Base-by-base conservation (phyloP, 2,888 invertebrate genomes). In the Stenodema calcarata region DNA sequence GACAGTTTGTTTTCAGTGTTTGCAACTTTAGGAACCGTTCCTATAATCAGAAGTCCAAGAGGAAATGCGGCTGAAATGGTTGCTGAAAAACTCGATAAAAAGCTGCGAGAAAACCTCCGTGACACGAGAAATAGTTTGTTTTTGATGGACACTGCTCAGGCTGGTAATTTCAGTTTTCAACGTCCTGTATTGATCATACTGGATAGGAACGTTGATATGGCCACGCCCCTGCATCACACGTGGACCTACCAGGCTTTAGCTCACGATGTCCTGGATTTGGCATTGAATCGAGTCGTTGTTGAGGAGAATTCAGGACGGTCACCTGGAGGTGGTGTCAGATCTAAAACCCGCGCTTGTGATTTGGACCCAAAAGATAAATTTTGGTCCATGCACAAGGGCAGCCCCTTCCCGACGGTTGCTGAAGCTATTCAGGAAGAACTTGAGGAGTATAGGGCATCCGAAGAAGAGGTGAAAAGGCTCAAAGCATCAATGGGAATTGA, bases 211-310 rank as follows among this genome's bases (percentile, higher is more conserved):
- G 93, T 98, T 89, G 99, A 99, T 91, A 95, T 99, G 94, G 98
- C 99, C 0, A 99, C 99, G 69, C 98, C 98, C 30, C 92, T 99
- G 87, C 99, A 99, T 92, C 99, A 99, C 91, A 99, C 99, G 0
- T 99, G 99, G 99, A 99, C 99, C 0, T 99, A 99, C 91, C 99
- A 99, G 92, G 99, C 99, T 0, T 92, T 99, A 85, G 95, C 97
- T 30, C 99, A 99, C 91, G 99, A 99, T 93, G 96, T 99, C 4
- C 91, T 99, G 86, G 97, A 98, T 90, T 93, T 99, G 89, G 95
- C 97, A 11, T 92, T 99, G 86, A 99, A 99, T 92, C 90, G 92
- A 88, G 94, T 96, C 0, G 93, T 94, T 70, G 94, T 96, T 16
- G 94, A 94, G 87, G 96, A 96, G 89, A 93, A 92, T 78, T 91